Percentiles rank a stretch among this genome's conserved stretches.
phyloP scores from a whole-genome alignment of 2,888 invertebrate species.

The Drosophila parthenogenetica region DNA sequence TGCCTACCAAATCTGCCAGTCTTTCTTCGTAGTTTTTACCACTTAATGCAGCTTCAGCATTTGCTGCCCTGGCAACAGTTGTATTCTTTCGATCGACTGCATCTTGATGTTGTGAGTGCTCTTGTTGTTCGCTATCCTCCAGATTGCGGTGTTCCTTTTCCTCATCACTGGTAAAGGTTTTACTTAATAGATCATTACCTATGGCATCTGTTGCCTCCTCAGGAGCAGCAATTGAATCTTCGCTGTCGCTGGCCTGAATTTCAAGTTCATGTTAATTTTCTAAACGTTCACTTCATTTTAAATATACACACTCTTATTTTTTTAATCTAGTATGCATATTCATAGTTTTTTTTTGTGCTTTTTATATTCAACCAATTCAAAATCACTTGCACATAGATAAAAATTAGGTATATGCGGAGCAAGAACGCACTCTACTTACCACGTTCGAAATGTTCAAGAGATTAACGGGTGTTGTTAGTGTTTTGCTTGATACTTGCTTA shows the following conservation, averaged over 20 bases:
- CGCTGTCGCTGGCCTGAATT: conserved; percentile 83
- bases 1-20: conserved; percentile 81
- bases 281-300: conserved; percentile 30
- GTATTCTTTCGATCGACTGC: conserved; percentile 17
- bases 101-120: conserved; percentile 2
- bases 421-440: conserved; percentile 65
- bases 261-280: conserved; percentile 71
- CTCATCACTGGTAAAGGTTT: conserved; percentile 81
- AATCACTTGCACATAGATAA: conserved; percentile 40
- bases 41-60: conserved; percentile 54
- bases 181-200: conserved; percentile 76
- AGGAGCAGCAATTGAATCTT: conserved; percentile 68
- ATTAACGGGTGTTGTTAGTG: conserved; percentile 75
- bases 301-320: conserved; percentile 28
- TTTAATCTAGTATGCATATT: conserved; percentile 33
- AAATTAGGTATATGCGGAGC: conserved; percentile 27
- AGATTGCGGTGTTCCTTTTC: conserved; percentile 82
- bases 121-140: conserved; percentile 8
- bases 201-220: conserved; percentile 62
- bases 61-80: conserved; percentile 28
- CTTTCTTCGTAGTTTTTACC: conserved; percentile 83
- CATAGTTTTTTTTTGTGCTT: conserved; percentile 40
- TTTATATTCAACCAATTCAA: conserved; percentile 55
- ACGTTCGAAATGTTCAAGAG: conserved; percentile 68
- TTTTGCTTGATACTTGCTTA: conserved; percentile 73